Evolutionary conservation across 2,888 invertebrate species (phyloP), one percentile per base, ranked within the genome.

Genomic region (Oscheius myriophilus): DNA sequence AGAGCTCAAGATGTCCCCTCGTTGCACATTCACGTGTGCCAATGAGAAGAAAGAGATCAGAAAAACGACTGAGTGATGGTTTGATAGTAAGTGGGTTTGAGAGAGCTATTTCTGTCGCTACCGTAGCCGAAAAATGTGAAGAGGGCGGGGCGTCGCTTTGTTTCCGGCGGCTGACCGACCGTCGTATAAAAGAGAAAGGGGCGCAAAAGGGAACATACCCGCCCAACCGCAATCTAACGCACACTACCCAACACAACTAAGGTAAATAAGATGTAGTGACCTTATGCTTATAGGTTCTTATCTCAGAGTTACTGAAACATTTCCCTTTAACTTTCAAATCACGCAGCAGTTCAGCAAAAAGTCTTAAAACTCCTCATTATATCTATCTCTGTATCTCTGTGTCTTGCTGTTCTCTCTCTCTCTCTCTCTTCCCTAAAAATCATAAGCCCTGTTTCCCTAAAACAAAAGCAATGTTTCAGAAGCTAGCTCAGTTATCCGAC

Each of bases 141-240:
- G n/a, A 43, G 46, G 57, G 57, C 57, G 57, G 57, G 39, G 55
- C 55, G 41, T n/a, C 18, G 57, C 41, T 57, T 57, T 57, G 57
- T 57, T 57, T 57, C 57, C 18, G 43, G 18, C 42, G 54, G 11
- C 26, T n/a, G 33, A 25, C 54, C 21, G 42, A 43, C 42, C 25
- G 42, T 21, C 57, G 57, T 57, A 57, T 57, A 57, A 57, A 57
- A 57, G 57, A 43, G 39, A 57, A 2, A 12, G 16, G 11, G 33
- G 11, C 14, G 25, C 25, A 1, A 11, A 16, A 9, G n/a, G 3
- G 33, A 25, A 23, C 12, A 21, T 9, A n/a, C 41, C 57, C 18
- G 9, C 23, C 23, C 42, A 2, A 42, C 57, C 41, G 18, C 43
- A 14, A 18, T 14, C 41, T 12, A 41, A 42, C 21, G 41, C 14